Evolutionary conservation across 2,113 vertebrate genomes (phyloP), one percentile per base, ranked within the genome.

Genomic region (Corvus cornix): DNA sequence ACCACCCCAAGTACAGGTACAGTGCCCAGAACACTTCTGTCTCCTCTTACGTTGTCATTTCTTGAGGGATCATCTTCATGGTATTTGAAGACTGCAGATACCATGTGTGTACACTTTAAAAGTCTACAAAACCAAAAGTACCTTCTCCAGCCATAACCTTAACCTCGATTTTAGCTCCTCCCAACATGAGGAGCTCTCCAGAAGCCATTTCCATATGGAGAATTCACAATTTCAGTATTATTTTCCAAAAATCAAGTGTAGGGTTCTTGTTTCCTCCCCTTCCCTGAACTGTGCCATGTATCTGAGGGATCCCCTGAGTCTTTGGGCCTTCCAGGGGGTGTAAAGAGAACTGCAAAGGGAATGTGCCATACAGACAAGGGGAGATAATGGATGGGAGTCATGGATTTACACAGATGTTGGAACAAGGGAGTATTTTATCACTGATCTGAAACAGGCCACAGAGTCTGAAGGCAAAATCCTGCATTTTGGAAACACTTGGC

Each of bases 1-100:
- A 31, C 58, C 99, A 99, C 94, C 99, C 99, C 48, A 99, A 99
- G 89, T 99, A 99, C 95, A 99, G 99, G 99, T 99, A 97, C 48
- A 62, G 92, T 37, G 26, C 39, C 53, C 48, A 70, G 23, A 62
- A 31, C 53, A 23, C 70, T 13, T 37, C 28, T 35, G 6, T 24
- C n/a, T 87, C 33, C 59, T 75, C 41, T 44, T 41, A 9, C 10
- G 9, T 41, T 26, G 8, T 37, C 27, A 44, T 73, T 56, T 49
- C 44, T 56, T 33, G 22, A 69, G 53, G 19, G 24, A 21, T 76
- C 43, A 26, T 26, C 30, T 24, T 55, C 4, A 0, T 12, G 46
- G 35, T 63, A 12, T 55, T 55, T n/a, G 43, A 63, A 63, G 49
- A 7, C 39, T 68, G 70, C 33, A 87, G 13, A 9, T 70, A 31